Percentiles rank a stretch among this genome's conserved stretches.
Conservation (phyloP, 2,797 vertebrate genomes). For the Vireo griseus region DNA sequence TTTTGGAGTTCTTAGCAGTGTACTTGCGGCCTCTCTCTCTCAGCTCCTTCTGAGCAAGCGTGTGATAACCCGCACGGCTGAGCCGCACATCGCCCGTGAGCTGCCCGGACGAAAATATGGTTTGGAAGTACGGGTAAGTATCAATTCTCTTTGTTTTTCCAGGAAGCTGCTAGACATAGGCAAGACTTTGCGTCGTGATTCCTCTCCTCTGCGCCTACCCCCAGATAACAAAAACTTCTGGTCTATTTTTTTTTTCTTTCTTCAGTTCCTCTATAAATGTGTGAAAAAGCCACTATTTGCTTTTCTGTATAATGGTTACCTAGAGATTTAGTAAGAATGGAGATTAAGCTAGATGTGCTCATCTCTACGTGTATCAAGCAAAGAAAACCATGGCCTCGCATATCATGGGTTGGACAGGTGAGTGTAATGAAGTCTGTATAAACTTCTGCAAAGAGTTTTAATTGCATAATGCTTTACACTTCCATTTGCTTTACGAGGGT, state of each 20-base stretch:
- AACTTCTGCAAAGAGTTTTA: background rate
- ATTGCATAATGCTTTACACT: background rate
- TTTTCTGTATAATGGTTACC: background rate
- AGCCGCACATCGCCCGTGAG: background rate
- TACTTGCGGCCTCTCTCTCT: accelerated
- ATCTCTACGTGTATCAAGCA: constrained; percentile 88
- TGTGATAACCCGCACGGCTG: background rate
- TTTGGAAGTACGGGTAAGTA: background rate
- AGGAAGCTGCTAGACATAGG: background rate
- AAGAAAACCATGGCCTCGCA: constrained; percentile 89
- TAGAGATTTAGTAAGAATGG: constrained; percentile 73
- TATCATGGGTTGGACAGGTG: constrained; percentile 94
- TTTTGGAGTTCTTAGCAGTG: background rate
- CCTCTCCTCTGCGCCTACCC: background rate
- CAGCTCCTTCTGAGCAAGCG: background rate
- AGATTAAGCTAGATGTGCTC: constrained; percentile 88
- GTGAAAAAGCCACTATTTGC: background rate
- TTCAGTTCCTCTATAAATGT: background rate
- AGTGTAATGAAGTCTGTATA: background rate
- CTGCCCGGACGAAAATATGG: accelerated
- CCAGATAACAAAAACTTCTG: background rate
- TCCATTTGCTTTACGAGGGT: background rate
- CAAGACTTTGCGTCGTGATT: background rate
- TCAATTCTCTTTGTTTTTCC: background rate
- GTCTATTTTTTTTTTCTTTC: background rate